Base-by-base conservation (phyloP, 1,140 invertebrate genomes). In the Drosophila triauraria region DNA sequence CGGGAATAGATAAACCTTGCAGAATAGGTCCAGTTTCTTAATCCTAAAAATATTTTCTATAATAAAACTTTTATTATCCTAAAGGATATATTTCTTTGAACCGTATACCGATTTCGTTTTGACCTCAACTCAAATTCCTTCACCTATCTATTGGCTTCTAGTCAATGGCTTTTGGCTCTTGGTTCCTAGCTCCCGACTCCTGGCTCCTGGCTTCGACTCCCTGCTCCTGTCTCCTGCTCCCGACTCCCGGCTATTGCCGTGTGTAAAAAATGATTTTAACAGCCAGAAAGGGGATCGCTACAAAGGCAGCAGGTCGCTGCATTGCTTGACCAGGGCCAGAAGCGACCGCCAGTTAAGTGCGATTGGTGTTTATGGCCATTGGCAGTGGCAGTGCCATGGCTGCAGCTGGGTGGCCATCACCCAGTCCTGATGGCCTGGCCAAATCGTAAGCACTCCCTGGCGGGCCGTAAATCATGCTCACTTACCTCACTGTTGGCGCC, bases 401-500 rank as follows among this genome's bases (percentile, higher is more conserved):
- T 53, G 75, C 48, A 53, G 53, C 58, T 60, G 47, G n/a, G 46
- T 20, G 17, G 6, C 6, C 27, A 30, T 5, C 27, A 7, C 6
- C 51, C 46, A 35, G 35, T 42, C 59, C 59, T 38, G 69, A 62
- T 74, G 71, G 69, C 75, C 64, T 8, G 74, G 69, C 75, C 77
- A 88, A 88, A 88, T 88, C 84, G 75, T 79, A 85, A 88, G 68
- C 85, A 88, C 85, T 90, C 85, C 85, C 85, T 12, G 64, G 56
- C 32, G 85, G 75, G 60, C 75, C 65, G 60, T 90, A 85, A 90
- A 90, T 90, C 85, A 90, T 64, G 70, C 60, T 84, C 77, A 84
- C 84, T 93, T 92, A 93, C 92, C 83, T 93, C 82, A 91, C 85
- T 90, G 85, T 78, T 84, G 85, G 80, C 68, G 61, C 80, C 74